These are phyloP conservation scores for Vollenhovia emeryi DNA, from an alignment of 1,140 invertebrate genomes.

Conservation along the genomic window DNA sequence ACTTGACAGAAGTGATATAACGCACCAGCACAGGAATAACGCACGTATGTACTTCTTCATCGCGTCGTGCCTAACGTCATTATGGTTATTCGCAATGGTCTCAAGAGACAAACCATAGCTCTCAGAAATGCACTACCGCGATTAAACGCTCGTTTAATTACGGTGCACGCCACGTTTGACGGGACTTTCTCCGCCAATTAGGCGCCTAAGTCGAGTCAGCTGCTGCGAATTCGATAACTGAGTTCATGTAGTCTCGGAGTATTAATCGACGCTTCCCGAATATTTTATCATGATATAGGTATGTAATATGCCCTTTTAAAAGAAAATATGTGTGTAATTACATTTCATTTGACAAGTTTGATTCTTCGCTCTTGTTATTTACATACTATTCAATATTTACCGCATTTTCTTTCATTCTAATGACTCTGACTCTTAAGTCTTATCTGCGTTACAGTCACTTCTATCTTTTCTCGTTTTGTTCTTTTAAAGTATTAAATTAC, in stretches of 20 bases:
- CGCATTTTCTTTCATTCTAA: too few species aligned
- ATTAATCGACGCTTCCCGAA: constrained; percentile 14
- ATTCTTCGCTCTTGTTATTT: neutral
- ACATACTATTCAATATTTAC: neutral
- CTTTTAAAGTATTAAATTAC: too few species aligned
- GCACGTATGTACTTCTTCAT: constrained; percentile 23
- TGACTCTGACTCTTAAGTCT: neutral
- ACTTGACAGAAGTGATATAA: constrained; percentile 18
- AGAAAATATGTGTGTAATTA: neutral
- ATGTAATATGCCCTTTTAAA: constrained; percentile 4
- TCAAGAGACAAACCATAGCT: constrained; percentile 55
- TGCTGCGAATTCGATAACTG: constrained; percentile 39
- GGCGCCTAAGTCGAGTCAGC: constrained; percentile 22
- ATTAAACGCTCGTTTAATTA: constrained; percentile 58
- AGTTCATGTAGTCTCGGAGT: neutral
- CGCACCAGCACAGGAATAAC: neutral
- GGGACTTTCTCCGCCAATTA: constrained; percentile 63
- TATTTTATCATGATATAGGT: constrained; percentile 22
- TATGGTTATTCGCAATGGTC: constrained; percentile 38
- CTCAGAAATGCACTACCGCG: constrained; percentile 41
- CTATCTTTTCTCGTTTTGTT: neutral
- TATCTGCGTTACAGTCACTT: neutral
- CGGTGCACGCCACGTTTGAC: constrained; percentile 18
- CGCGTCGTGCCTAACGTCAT: neutral
- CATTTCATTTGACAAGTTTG: neutral